Base-by-base conservation (phyloP, 2,113 vertebrate species). In the Planiliza haematocheilus region DNA sequence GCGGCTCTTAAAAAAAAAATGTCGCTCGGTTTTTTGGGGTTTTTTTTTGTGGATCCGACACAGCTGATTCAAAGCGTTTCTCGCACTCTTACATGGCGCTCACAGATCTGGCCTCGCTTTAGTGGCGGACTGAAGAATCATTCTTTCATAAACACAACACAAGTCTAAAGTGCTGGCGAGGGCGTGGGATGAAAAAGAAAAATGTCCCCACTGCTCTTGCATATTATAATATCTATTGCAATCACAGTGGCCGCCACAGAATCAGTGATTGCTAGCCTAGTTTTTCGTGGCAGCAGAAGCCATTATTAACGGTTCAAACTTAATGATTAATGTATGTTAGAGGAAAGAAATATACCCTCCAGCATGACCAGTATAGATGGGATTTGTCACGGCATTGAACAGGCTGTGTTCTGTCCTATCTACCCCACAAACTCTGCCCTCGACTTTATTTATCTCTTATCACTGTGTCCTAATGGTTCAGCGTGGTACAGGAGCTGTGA, bases 381-480 rank as follows among this genome's bases (percentile, higher is more conserved):
- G 39, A 39, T 39, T 65, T 68, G 9, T 50, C 50, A 14, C 61
- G 64, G 51, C 71, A 24, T 18, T 46, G 50, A 59, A 37, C 38
- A 62, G 51, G 45, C 41, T 45, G 37, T 59, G 52, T 55, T 71
- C 39, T 59, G 30, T 64, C 42, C 39, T 70, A 30, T 74, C 57
- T 68, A 18, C 39, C 7, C 46, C 52, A 24, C 50, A 20, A 57
- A 57, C 70, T 62, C 66, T 78, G 62, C 58, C 76, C 61, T n/a
- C 7, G 52, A 37, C 56, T 43, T 16, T 84, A 74, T 81, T 77
- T 82, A 74, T 84, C 70, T 82, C 70, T 70, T 79, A 65, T 70
- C 66, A 58, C 80, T 64, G 12, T 55, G 68, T 77, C 59, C 46
- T 89, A 84, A 90, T 89, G 84, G 78, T 70, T 83, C 42, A 68